These are phyloP conservation scores for Micropterix aruncella DNA, from an alignment of 2,888 invertebrate species.

Conservation along the genomic window DNA sequence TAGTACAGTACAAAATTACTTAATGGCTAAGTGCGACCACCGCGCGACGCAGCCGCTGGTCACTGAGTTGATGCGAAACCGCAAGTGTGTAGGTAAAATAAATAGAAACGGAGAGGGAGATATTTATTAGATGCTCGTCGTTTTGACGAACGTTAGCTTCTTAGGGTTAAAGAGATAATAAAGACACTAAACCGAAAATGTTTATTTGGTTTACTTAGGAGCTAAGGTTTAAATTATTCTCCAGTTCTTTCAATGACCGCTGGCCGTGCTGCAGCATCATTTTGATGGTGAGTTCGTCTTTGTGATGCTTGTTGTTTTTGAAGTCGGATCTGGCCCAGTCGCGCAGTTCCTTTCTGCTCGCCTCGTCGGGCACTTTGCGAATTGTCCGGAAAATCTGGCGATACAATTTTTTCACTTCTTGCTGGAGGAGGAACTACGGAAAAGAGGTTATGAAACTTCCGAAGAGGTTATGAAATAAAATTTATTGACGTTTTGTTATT, in stretches of 20 bases:
- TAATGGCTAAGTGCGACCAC: too few relatives aligned
- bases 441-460: slow-evolving; percentile 2
- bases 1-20: too few relatives aligned
- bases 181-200: too few relatives aligned
- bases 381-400: slow-evolving; percentile 56
- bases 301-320: slow-evolving; percentile 50
- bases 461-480: background rate
- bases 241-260: slow-evolving; percentile 52
- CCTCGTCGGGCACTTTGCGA: slow-evolving; percentile 47
- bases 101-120: too few relatives aligned
- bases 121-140: too few relatives aligned
- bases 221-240: slow-evolving; percentile 17
- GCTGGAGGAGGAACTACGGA: slow-evolving; percentile 64
- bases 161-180: too few relatives aligned
- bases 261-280: slow-evolving; percentile 55
- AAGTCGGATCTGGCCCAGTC: slow-evolving; percentile 68
- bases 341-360: slow-evolving; percentile 46
- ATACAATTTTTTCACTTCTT: slow-evolving; percentile 65
- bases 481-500: too few relatives aligned
- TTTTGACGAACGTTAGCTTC: too few relatives aligned
- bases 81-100: too few relatives aligned
- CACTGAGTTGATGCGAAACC: too few relatives aligned
- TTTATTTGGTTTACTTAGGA: too few relatives aligned
- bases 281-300: slow-evolving; percentile 61
- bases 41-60: too few relatives aligned